Conservation (phyloP, 2,797 vertebrate genomes). For the Characodon lateralis region DNA sequence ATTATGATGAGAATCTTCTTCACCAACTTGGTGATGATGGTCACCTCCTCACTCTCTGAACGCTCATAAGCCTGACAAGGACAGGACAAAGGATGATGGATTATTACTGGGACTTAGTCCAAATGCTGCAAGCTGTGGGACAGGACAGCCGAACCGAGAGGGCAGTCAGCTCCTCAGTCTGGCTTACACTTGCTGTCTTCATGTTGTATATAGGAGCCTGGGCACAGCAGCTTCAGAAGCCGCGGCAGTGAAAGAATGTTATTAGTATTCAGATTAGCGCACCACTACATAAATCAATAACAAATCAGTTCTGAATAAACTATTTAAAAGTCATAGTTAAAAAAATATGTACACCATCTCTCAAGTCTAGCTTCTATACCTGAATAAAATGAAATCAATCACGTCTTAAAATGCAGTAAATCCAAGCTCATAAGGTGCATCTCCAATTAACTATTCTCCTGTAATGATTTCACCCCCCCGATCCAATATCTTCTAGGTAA, state of each 20-base stretch:
- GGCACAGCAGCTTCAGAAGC: too few species aligned
- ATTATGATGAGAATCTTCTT: constrained; percentile 92
- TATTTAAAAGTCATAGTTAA: background rate
- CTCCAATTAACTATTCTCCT: background rate
- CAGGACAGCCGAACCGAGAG: constrained; percentile 13
- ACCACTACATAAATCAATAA: background rate
- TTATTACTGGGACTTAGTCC: constrained; percentile 36
- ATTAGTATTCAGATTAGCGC: background rate
- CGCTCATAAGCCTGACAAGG: constrained; percentile 88
- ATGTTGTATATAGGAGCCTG: background rate
- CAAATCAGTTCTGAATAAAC: background rate
- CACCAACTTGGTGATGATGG: constrained; percentile 88
- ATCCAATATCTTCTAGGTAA: too few species aligned
- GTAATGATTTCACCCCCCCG: background rate
- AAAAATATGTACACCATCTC: background rate
- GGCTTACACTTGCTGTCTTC: too few species aligned
- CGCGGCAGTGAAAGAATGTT: background rate
- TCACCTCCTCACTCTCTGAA: constrained; percentile 90
- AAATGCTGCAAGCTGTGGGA: constrained; percentile 15
- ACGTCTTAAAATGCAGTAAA: background rate
- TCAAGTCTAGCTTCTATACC: background rate
- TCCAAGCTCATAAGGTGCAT: background rate
- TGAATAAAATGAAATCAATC: background rate
- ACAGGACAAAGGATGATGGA: constrained; percentile 29
- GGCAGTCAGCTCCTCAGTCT: background rate